Percentiles rank a stretch among this genome's conserved stretches.
Conservation (phyloP, 1,140 invertebrate genomes). For the Hylyphantes graminicola region DNA sequence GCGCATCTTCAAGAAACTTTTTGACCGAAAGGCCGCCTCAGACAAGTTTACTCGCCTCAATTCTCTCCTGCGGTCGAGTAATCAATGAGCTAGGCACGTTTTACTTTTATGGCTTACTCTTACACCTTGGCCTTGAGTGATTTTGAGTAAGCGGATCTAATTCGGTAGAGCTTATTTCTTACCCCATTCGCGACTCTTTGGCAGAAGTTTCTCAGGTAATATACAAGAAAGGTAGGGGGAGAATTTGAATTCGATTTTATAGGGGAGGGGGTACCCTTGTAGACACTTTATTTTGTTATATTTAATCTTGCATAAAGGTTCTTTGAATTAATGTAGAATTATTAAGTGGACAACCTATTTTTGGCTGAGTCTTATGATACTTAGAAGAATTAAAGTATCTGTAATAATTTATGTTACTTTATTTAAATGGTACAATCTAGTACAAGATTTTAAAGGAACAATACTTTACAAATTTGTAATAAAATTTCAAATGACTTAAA, state of each 20-base stretch:
- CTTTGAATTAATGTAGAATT: no score
- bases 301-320: no score
- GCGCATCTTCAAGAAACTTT: background rate
- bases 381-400: no score
- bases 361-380: no score
- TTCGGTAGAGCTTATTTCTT: slow-evolving; percentile 32
- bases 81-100: slow-evolving; percentile 58
- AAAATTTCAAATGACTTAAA: no score
- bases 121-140: slow-evolving; percentile 57
- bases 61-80: slow-evolving; percentile 26
- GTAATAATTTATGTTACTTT: no score
- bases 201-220: slow-evolving; percentile 53
- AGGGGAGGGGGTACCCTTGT: no score
- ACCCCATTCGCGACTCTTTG: slow-evolving; percentile 35
- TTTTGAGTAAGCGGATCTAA: slow-evolving; percentile 60
- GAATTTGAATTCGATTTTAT: background rate
- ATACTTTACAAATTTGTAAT: no score
- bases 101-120: slow-evolving; percentile 57
- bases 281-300: no score
- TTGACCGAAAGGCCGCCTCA: slow-evolving; percentile 38
- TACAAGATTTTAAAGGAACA: no score
- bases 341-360: no score
- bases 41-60: slow-evolving; percentile 43
- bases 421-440: no score
- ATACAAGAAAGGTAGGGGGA: slow-evolving; percentile 45